These are phyloP conservation scores for Hirtodrosophila confusa DNA, from an alignment of 2,888 invertebrate species.

Conservation along the genomic window DNA sequence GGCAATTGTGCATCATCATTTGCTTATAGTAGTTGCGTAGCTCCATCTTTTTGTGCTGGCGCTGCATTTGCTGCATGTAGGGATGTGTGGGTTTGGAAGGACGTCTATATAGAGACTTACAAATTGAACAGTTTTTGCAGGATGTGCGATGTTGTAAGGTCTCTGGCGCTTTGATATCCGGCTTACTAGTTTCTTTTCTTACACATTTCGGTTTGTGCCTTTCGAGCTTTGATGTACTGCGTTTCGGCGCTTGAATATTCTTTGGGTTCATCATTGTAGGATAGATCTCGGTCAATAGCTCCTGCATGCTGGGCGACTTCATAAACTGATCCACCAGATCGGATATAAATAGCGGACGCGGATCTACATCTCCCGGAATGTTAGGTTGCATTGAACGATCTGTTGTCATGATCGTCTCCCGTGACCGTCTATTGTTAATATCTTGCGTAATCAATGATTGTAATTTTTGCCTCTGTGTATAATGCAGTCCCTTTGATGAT, in stretches of 20 bases:
- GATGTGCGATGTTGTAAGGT: neutral
- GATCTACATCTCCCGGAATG: no score
- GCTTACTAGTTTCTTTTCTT: neutral
- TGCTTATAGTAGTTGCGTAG: conserved; percentile 38
- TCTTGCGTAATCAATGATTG: no score
- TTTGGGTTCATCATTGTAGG: neutral
- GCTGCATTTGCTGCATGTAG: conserved; percentile 43
- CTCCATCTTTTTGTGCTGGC: conserved; percentile 27
- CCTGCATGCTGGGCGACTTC: neutral
- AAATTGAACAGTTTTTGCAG: conserved; percentile 5
- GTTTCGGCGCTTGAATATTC: neutral
- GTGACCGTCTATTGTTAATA: no score
- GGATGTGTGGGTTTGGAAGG: neutral
- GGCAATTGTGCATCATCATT: conserved; percentile 9
- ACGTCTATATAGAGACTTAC: neutral
- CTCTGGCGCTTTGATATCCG: neutral
- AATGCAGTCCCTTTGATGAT: no score
- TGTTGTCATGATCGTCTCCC: no score
- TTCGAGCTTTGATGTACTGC: neutral
- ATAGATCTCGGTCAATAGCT: neutral
- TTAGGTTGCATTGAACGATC: no score
- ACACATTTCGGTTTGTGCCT: neutral
- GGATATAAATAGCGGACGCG: neutral
- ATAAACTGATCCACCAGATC: neutral
- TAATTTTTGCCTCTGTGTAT: no score